These are phyloP conservation scores for Picus viridis DNA, from an alignment of 2,797 vertebrate species.

Conservation along the genomic window DNA sequence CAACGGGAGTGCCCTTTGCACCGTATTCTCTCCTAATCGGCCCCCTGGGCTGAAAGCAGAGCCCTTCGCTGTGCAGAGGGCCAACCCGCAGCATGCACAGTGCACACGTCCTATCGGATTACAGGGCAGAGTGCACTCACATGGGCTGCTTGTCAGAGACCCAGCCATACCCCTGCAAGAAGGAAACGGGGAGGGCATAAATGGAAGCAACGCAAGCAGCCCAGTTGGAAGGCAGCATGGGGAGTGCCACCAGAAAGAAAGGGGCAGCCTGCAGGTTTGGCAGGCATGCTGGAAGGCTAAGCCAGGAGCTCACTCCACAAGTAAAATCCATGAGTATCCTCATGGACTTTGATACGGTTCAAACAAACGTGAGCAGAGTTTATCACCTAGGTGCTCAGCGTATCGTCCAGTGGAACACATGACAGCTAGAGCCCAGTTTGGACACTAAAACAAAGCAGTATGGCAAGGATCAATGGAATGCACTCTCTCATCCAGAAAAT, in stretches of 20 bases:
- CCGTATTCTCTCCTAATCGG: conserved; percentile 54
- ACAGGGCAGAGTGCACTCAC: conserved; percentile 54
- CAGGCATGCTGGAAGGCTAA: background rate
- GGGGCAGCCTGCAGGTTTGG: background rate
- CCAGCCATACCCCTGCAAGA: background rate
- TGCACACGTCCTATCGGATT: conserved; percentile 69
- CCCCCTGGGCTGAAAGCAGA: conserved; percentile 18
- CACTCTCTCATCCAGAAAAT: background rate
- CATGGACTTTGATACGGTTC: background rate
- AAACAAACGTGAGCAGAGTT: background rate
- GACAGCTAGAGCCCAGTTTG: background rate
- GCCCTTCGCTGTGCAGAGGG: background rate
- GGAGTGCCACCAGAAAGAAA: background rate
- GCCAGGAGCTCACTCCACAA: background rate
- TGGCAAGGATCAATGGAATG: background rate
- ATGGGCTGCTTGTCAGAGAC: conserved; percentile 2
- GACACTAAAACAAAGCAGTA: background rate
- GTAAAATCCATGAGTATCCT: background rate
- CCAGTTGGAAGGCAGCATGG: background rate
- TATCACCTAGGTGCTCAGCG: background rate
- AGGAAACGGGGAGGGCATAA: background rate
- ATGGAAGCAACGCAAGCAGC: background rate
- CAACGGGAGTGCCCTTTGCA: background rate
- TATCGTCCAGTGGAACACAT: conserved; percentile 3
- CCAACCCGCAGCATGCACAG: conserved; percentile 25